Conservation (phyloP, 2,113 vertebrate genomes). For the Indri indri region DNA sequence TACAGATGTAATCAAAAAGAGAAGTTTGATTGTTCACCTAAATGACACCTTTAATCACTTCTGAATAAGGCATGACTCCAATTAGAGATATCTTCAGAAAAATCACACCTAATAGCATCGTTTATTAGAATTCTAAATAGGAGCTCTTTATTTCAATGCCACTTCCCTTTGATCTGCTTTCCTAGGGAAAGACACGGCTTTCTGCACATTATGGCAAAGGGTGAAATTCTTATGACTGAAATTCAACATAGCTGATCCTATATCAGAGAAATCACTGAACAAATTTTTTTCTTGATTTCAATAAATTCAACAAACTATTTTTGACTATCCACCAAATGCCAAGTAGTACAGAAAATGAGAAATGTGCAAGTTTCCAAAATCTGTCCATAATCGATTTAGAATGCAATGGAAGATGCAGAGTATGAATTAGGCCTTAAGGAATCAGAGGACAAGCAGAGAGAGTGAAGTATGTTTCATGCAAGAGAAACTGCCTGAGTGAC, state of each 20-base stretch:
- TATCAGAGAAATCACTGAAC: background rate
- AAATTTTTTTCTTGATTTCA: background rate
- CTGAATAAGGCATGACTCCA: conserved; percentile 59
- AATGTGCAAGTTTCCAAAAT: background rate
- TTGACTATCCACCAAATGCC: background rate
- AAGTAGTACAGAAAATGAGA: background rate
- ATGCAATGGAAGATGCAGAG: background rate
- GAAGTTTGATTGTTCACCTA: conserved; percentile 50
- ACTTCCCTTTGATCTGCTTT: background rate
- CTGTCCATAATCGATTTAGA: background rate
- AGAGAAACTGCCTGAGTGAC: background rate
- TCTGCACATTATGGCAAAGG: background rate
- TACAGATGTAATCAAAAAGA: conserved; percentile 66
- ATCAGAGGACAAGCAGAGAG: background rate
- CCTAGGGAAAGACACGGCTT: background rate
- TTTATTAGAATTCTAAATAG: conserved; percentile 69
- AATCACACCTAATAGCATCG: conserved; percentile 41
- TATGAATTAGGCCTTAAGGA: background rate
- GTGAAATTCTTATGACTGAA: background rate
- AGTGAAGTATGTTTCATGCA: background rate
- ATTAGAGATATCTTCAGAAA: conserved; percentile 55
- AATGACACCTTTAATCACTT: conserved; percentile 62
- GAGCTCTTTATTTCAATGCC: conserved; percentile 11
- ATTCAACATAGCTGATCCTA: background rate
- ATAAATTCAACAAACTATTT: background rate